phyloP scores from a whole-genome alignment of 2,113 vertebrate species.

The Antechinus stuartii region DNA sequence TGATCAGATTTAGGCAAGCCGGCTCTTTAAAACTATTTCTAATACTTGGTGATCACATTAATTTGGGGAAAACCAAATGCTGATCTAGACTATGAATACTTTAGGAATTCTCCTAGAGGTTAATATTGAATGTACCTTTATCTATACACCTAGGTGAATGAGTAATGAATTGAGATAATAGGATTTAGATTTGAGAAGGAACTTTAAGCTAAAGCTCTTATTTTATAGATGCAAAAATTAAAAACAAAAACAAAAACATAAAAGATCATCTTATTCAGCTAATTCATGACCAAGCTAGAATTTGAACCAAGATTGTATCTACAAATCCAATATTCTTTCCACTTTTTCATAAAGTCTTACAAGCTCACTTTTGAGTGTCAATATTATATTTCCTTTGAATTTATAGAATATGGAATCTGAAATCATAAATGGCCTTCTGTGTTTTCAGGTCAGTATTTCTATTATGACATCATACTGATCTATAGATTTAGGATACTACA shows the following conservation, averaged over 20 bases:
- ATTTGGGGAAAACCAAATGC: not conserved
- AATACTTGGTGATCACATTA: not conserved
- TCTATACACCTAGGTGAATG: not conserved
- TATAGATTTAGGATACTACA: slow-evolving; percentile 25
- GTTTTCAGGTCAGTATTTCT: slow-evolving; percentile 52
- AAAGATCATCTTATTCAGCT: not conserved
- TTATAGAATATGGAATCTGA: slow-evolving; percentile 47
- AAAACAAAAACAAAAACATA: not conserved
- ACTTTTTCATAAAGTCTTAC: not conserved
- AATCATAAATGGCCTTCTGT: slow-evolving; percentile 33
- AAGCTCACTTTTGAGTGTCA: not conserved
- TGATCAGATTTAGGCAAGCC: not conserved
- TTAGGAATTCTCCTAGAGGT: not conserved
- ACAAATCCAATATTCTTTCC: not conserved
- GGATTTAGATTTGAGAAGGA: not conserved
- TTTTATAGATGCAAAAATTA: not conserved
- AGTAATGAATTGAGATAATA: slow-evolving; percentile 31
- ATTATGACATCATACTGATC: not conserved
- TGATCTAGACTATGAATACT: not conserved
- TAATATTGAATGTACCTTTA: not conserved
- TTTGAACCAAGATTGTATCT: not conserved
- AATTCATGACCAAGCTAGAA: not conserved
- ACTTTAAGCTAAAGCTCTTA: not conserved
- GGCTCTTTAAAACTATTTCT: not conserved
- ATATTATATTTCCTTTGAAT: slow-evolving; percentile 6